Evolutionary conservation across 2,113 vertebrate genomes (phyloP).

Genomic region (Scytalopus superciliaris): DNA sequence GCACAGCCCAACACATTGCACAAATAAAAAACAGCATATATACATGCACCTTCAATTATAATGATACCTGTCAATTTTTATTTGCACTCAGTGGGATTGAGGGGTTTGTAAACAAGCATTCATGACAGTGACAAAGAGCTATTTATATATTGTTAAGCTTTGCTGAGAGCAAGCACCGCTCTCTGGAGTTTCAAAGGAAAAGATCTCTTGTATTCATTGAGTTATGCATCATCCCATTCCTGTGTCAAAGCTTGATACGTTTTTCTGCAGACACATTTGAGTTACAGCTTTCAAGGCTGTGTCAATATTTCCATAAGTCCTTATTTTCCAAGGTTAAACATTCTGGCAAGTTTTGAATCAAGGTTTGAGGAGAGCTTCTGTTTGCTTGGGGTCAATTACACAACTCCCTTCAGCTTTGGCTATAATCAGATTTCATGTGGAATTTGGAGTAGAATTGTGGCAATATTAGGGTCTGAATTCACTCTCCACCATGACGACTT

Average conservation of each 20-base stretch:
- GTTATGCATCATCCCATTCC: background rate
- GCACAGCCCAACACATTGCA: background rate
- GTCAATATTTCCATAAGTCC: conserved; percentile 17
- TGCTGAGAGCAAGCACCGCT: background rate
- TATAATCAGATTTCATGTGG: background rate
- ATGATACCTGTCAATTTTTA: conserved; percentile 22
- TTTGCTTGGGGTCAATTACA: background rate
- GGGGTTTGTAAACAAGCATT: conserved; percentile 46
- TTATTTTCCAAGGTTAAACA: conserved; percentile 31
- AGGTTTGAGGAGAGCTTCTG: background rate
- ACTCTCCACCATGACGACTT: background rate
- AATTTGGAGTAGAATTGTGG: background rate
- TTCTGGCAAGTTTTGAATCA: background rate
- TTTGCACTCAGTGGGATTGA: background rate
- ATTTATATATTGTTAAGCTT: conserved; percentile 35
- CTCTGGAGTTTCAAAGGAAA: conserved; percentile 21
- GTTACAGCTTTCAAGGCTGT: conserved; percentile 1
- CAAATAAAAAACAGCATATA: background rate
- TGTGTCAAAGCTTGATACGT: background rate
- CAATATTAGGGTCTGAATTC: background rate
- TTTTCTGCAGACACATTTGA: background rate
- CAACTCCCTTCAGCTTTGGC: background rate
- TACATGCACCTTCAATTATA: background rate
- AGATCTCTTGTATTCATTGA: background rate
- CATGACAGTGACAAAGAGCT: conserved; percentile 20